phyloP scores from a whole-genome alignment of 35 echinoderm and acorn worm genomes.

The Heliocidaris erythrogramma region DNA sequence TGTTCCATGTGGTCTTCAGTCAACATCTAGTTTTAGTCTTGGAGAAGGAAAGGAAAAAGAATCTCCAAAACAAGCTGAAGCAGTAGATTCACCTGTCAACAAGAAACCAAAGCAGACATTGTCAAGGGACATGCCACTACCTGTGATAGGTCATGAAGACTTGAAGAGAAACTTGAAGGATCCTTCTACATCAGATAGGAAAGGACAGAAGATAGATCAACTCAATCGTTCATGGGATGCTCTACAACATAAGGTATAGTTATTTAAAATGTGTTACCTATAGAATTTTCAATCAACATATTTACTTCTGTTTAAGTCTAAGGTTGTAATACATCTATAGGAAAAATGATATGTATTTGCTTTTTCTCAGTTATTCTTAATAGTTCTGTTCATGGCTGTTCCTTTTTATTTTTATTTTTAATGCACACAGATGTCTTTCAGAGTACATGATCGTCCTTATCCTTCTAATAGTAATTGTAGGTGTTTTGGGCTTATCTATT shows the following conservation, averaged over 20 bases:
- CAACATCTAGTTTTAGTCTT: neutral
- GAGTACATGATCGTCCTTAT: too few relatives aligned
- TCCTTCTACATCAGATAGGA: constrained; percentile 17
- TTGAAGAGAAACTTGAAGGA: neutral
- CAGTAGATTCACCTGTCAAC: neutral
- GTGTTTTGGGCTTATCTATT: too few relatives aligned
- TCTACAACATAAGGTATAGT: constrained; percentile 62
- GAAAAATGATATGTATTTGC: neutral
- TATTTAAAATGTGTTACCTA: neutral
- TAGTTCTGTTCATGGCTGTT: too few relatives aligned
- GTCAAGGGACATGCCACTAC: constrained; percentile 27
- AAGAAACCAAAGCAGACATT: neutral
- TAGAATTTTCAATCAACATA: neutral
- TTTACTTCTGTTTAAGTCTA: neutral
- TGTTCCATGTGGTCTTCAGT: too few relatives aligned
- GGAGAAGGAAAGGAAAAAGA: neutral
- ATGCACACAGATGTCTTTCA: too few relatives aligned
- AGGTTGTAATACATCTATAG: neutral
- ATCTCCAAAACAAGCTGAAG: neutral
- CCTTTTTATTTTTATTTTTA: too few relatives aligned
- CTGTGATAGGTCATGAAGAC: neutral
- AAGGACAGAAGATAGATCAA: constrained; percentile 73
- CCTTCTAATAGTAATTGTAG: too few relatives aligned
- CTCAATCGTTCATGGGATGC: constrained; percentile 73
- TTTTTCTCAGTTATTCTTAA: neutral